Conservation (phyloP, 2,113 vertebrate species). For the Forbesichthys agassizii region DNA sequence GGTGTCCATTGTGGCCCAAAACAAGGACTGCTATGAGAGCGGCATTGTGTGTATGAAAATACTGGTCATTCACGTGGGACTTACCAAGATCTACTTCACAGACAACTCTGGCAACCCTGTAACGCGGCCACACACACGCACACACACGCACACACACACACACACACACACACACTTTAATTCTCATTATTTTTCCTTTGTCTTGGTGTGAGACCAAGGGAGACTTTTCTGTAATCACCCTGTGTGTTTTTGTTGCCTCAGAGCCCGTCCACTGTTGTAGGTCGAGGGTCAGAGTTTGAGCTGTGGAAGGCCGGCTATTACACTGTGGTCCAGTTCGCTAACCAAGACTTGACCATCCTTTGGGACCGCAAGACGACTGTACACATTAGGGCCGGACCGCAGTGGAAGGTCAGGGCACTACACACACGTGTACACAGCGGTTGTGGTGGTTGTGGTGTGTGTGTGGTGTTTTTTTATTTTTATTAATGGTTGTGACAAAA, state of each 20-base stretch:
- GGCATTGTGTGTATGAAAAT: slow-evolving; percentile 96
- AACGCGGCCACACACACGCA: slow-evolving; percentile 11
- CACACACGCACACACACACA: slow-evolving; percentile 4
- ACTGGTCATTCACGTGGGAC: slow-evolving; percentile 89
- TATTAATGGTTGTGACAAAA: too few relatives aligned
- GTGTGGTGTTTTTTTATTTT: too few relatives aligned
- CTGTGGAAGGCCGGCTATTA: slow-evolving; percentile 94
- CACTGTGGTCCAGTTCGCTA: slow-evolving; percentile 87
- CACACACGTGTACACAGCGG: neutral
- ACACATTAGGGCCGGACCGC: slow-evolving; percentile 91
- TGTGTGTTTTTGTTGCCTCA: slow-evolving; percentile 39
- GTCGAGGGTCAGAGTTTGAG: slow-evolving; percentile 84
- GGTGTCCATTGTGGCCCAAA: slow-evolving; percentile 91
- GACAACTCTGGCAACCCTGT: slow-evolving; percentile 90
- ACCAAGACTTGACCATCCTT: slow-evolving; percentile 88
- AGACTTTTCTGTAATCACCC: neutral
- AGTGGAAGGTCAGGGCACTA: slow-evolving; percentile 85
- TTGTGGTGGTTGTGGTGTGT: too few relatives aligned
- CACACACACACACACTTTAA: neutral
- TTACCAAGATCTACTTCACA: slow-evolving; percentile 90
- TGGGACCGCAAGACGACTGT: slow-evolving; percentile 98
- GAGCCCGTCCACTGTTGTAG: slow-evolving; percentile 78
- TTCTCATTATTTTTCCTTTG: neutral
- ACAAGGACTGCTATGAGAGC: slow-evolving; percentile 97
- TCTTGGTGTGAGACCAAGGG: neutral